These are phyloP conservation scores for Rhynchophorus ferrugineus DNA, from an alignment of 1,140 invertebrate genomes.

Conservation along the genomic window DNA sequence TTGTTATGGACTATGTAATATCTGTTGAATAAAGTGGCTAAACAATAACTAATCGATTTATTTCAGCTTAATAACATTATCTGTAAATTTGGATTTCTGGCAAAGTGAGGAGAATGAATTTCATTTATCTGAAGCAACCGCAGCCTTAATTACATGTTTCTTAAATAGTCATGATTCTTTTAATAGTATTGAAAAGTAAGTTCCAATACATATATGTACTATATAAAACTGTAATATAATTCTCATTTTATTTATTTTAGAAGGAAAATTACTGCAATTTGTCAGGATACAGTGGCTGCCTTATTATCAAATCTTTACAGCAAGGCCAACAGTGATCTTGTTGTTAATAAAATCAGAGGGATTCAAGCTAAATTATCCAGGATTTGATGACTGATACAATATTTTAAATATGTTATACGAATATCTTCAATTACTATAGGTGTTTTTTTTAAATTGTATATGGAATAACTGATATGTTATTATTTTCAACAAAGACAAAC, in stretches of 20 bases:
- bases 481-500: too few relatives aligned
- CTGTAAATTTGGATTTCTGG: slow-evolving; percentile 68
- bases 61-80: slow-evolving; percentile 52
- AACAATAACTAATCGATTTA: slow-evolving; percentile 11
- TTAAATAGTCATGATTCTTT: slow-evolving; percentile 47
- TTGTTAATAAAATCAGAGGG: slow-evolving; percentile 46
- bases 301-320: slow-evolving; percentile 59
- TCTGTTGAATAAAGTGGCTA: slow-evolving; percentile 7
- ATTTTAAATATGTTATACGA: too few relatives aligned
- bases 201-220: slow-evolving; percentile 1
- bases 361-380: slow-evolving; percentile 41
- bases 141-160: slow-evolving; percentile 56
- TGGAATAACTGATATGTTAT: too few relatives aligned
- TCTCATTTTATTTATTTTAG: slow-evolving; percentile 39
- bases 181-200: slow-evolving; percentile 48
- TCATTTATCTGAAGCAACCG: slow-evolving; percentile 62
- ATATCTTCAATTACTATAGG: too few relatives aligned
- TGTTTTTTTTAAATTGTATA: too few relatives aligned
- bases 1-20: too few relatives aligned
- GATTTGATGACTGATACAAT: too few relatives aligned
- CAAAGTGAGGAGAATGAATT: slow-evolving; percentile 68
- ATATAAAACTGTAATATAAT: slow-evolving; percentile 3
- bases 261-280: slow-evolving; percentile 52
- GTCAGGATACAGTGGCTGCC: slow-evolving; percentile 58
- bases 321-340: slow-evolving; percentile 53